Evolutionary conservation across 2,113 vertebrate species (phyloP), one percentile per base, ranked within the genome.

Genomic region (Coptodon rendalli): DNA sequence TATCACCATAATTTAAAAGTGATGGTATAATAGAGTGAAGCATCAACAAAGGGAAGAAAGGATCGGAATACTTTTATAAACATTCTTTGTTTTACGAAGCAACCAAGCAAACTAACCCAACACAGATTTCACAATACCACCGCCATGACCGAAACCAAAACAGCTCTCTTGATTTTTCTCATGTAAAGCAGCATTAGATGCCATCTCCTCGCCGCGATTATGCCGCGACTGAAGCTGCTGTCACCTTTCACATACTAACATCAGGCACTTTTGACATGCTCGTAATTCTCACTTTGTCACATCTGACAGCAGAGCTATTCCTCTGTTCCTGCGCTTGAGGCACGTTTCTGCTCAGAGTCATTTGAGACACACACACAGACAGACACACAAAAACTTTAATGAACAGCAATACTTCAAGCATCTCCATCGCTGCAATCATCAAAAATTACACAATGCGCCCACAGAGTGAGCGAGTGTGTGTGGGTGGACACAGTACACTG

Each of bases 371-470:
- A 88, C 85, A 80, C 81, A 83, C 43, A 78, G 16, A 78, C 6
- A 52, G 8, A 73, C 40, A 57, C 22, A 34, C 16, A 78, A 34
- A 78, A 78, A 50, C 73, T 59, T 31, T 81, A 91, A 90, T 87
- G 86, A 92, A 91, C 91, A 88, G 83, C 89, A 80, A 93, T 89
- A 88, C 91, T 86, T 92, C 36, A 88, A 92, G 89, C 83, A 88
- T 84, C 89, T 91, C 83, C 90, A 84, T 93, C 90, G 57, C 22
- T 24, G 86, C 86, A 89, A 89, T 87, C 87, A 90, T 86, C 83
- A 86, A 83, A 93, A 89, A 93, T 89, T 87, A 90, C 92, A 93
- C 93, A 91, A 90, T 57, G 89, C 38, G 24, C 92, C 90, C 89
- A 87, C 88, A 89, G 89, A 87, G 90, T 43, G 85, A 87, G 85